Conservation (phyloP, 2,797 vertebrate genomes). For the Coilia nasus region DNA sequence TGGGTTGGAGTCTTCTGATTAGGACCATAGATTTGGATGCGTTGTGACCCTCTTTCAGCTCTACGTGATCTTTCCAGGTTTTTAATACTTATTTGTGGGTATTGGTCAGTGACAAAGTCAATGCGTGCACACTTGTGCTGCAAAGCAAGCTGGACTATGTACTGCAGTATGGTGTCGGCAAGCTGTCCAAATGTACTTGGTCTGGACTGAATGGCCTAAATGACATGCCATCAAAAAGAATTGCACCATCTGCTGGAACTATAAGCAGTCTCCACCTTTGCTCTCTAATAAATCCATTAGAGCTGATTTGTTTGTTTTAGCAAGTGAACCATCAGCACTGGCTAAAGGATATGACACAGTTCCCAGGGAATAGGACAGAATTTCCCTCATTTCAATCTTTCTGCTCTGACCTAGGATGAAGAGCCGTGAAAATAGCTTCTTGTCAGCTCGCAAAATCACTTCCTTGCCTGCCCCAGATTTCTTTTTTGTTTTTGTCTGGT, state of each 20-base stretch:
- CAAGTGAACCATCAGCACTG: constrained; percentile 45
- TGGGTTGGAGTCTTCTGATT: constrained; percentile 41
- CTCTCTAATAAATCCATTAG: too few species aligned
- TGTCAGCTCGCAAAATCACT: constrained; percentile 43
- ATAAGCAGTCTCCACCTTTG: constrained; percentile 41
- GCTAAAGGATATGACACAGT: constrained; percentile 37
- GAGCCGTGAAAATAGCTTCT: constrained; percentile 30
- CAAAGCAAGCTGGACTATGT: constrained; percentile 48
- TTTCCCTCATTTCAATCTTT: constrained; percentile 40
- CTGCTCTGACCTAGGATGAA: constrained; percentile 31
- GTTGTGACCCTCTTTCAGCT: constrained; percentile 39
- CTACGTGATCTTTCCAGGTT: constrained; percentile 37
- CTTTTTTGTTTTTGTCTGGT: constrained; percentile 43
- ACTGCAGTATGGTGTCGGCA: constrained; percentile 35
- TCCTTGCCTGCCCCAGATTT: constrained; percentile 50
- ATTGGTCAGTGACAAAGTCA: constrained; percentile 44
- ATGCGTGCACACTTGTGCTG: constrained; percentile 33
- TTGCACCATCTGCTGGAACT: constrained; percentile 43
- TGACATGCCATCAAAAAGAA: constrained; percentile 52
- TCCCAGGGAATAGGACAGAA: constrained; percentile 45
- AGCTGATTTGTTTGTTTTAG: too few species aligned
- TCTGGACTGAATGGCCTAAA: constrained; percentile 40
- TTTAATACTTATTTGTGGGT: constrained; percentile 37
- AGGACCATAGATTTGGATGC: constrained; percentile 35
- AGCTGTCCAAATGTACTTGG: constrained; percentile 39